Evolutionary conservation across 1,140 invertebrate species (phyloP), one percentile per base, ranked within the genome.

Genomic region (Coptotermes formosanus): DNA sequence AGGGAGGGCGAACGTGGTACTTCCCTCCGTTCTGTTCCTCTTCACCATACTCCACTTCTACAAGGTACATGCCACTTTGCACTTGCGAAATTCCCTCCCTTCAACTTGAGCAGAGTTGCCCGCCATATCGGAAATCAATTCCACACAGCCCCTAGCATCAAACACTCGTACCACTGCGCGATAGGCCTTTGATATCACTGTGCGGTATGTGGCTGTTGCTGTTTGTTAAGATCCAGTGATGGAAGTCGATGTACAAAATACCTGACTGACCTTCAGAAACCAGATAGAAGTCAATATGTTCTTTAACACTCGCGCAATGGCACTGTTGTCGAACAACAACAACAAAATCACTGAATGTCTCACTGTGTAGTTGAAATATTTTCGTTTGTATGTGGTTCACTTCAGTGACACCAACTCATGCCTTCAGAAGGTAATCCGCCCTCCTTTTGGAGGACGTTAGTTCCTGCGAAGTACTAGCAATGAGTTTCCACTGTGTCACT

Each of bases 401-500:
- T 75, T 75, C 64, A 75, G 64, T 75, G 64, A 75, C 64, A 75
- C 64, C 25, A 9, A 75, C 64, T 75, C 64, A 75, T 75, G 64
- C 64, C 8, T 6, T 30, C n/a, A n/a, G 25, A 8, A 75, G 64
- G n/a, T 30, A 16, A 25, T 23, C 55, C 21, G 6, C n/a, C 25
- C 64, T 3, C 64, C 25, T 75, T 25, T 7, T 9, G 82, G 82
- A 43, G 82, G 82, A 38, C n/a, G 45, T 48, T 30, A 45, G 64
- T 43, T 44, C 21, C 32, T 48, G 48, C 82, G 48, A 43, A 52
- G 43, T 85, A 82, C 86, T 87, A 87, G 86, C 86, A 87, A 85
- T 85, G 86, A 44, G 87, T 87, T 64, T 87, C 85, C 30, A 84
- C 59, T 55, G 85, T 43, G 55, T 84, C 85, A 52, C 83, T 84